Base-by-base conservation (phyloP, 2,113 vertebrate genomes). In the Ammodytes marinus region DNA sequence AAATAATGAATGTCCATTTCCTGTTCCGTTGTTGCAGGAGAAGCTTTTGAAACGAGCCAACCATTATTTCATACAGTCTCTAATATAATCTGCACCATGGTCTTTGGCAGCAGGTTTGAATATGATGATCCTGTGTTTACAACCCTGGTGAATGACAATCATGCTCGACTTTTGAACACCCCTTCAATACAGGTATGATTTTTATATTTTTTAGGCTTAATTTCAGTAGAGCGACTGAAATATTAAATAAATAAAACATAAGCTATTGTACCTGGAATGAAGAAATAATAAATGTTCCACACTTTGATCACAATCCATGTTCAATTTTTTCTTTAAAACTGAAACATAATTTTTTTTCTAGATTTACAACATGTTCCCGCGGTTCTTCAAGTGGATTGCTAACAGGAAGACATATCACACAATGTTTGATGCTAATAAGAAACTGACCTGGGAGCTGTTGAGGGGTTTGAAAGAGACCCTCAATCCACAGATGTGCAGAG, bases 71-170 rank as follows among this genome's bases (percentile, higher is more conserved):
- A 19, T 15, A 50, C 46, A 4, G 72, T 85, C n/a, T 83, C 89
- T 5, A 91, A 92, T 14, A 80, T 92, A 1, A 91, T 91, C 74
- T 86, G 82, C 73, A 87, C 84, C 39, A 60, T 91, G 42, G 73
- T 89, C 3, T 92, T 88, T 5, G 90, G 90, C 40, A 84, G 13
- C 82, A 88, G 85, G 40, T 91, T 92, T 73, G 85, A 85, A 10
- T 91, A 92, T 3, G 73, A 82, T 7, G 84, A 91, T 10, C 82
- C 73, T 2, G 59, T 65, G 15, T 91, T 91, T 14, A 80, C 43
- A 4, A 49, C 67, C 1, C 4, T 90, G 75, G 68, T 90, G 0
- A 1, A 81, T 50, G 19, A 60, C 4, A 52, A 19, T 0, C 2
- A 4, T 60, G 3, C 17, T 1, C 52, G 53, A 2, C n/a, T 84